Evolutionary conservation across 2,888 invertebrate genomes (phyloP).

Genomic region (Hirtodrosophila cameraria): DNA sequence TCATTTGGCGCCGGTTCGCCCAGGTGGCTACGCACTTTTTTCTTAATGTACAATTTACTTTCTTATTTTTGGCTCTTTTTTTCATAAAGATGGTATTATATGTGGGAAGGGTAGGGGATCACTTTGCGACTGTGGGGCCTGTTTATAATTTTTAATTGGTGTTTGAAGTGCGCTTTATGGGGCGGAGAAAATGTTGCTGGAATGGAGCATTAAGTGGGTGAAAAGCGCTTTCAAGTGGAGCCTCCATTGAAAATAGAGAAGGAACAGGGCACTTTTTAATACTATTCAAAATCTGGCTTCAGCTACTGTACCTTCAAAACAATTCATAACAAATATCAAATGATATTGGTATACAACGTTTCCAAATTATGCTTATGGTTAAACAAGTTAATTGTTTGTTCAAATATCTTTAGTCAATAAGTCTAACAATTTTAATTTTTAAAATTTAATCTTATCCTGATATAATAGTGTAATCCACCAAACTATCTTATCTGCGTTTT

Average conservation of each 20-base stretch:
- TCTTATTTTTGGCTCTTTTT: conserved; percentile 17
- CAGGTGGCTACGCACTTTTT: conserved; percentile 73
- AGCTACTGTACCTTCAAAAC: too few species aligned
- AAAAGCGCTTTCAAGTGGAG: conserved; percentile 7
- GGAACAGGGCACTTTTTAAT: neutral
- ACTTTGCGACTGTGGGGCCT: conserved; percentile 34
- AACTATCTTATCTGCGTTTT: too few species aligned
- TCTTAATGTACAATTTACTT: conserved; percentile 60
- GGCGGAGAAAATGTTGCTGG: conserved; percentile 35
- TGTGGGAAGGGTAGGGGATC: conserved; percentile 13
- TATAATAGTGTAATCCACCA: too few species aligned
- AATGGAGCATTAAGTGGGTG: conserved; percentile 24
- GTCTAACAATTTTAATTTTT: too few species aligned
- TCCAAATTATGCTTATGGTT: too few species aligned
- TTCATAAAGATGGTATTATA: conserved; percentile 65
- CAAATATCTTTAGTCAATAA: too few species aligned
- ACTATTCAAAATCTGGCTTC: neutral
- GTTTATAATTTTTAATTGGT: conserved; percentile 78
- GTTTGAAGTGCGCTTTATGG: conserved; percentile 63
- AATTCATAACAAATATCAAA: too few species aligned
- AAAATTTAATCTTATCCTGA: too few species aligned
- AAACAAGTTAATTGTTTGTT: too few species aligned
- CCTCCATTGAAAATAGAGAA: conserved; percentile 5
- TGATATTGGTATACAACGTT: too few species aligned
- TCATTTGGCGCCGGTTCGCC: conserved; percentile 68